Evolutionary conservation across 2,113 vertebrate species (phyloP).

Genomic region (Perca flavescens): DNA sequence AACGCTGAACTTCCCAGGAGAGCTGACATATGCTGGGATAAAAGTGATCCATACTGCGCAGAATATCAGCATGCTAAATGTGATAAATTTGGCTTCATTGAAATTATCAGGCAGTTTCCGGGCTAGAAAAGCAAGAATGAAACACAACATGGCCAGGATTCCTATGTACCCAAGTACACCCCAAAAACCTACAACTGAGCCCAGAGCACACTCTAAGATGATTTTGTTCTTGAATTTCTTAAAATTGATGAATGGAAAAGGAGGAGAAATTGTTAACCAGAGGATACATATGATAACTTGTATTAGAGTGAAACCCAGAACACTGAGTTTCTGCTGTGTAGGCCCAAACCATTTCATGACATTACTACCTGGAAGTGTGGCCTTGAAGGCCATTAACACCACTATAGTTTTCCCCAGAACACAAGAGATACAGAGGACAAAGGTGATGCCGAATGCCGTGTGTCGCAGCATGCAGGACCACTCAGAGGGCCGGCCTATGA

Average conservation of each 20-base stretch:
- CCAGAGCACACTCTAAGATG: constrained; percentile 78
- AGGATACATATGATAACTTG: constrained; percentile 78
- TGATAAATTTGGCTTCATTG: constrained; percentile 86
- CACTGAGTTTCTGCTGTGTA: too few relatives aligned
- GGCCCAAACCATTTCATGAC: too few relatives aligned
- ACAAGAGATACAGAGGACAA: too few relatives aligned
- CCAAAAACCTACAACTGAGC: constrained; percentile 80
- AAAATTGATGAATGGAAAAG: constrained; percentile 72
- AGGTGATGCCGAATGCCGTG: too few relatives aligned
- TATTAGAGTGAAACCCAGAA: constrained; percentile 60
- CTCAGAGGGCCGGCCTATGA: too few relatives aligned
- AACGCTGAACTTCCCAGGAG: constrained; percentile 84
- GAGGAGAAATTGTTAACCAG: constrained; percentile 76
- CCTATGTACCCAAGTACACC: constrained; percentile 82
- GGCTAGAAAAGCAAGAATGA: constrained; percentile 82
- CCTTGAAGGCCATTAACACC: too few relatives aligned
- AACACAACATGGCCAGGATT: constrained; percentile 79
- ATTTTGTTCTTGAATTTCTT: constrained; percentile 74
- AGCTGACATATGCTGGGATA: constrained; percentile 85
- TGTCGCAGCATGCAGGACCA: too few relatives aligned
- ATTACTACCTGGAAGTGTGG: too few relatives aligned
- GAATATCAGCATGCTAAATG: constrained; percentile 86
- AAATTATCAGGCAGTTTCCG: constrained; percentile 83
- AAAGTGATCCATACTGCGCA: constrained; percentile 84
- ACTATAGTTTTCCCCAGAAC: too few relatives aligned